These are phyloP conservation scores for Anastrepha obliqua DNA, from an alignment of 1,140 invertebrate genomes.

Conservation along the genomic window DNA sequence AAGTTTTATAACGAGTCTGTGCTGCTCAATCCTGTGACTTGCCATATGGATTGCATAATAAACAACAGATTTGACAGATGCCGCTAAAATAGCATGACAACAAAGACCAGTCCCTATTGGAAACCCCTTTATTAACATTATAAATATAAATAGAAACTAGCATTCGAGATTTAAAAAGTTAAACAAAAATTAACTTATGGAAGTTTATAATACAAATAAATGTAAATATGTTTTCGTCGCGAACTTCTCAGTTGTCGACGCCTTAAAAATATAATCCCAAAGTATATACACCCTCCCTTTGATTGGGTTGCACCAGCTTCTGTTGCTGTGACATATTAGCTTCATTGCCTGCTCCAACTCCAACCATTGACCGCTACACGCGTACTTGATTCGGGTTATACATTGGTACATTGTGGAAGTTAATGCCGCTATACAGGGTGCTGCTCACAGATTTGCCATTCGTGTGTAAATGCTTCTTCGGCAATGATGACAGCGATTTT, in stretches of 20 bases:
- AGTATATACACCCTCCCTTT: constrained; percentile 46
- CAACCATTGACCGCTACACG: constrained; percentile 60
- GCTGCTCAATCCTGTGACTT: too few species aligned
- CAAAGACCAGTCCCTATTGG: too few species aligned
- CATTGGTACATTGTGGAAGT: constrained; percentile 72
- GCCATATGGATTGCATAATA: too few species aligned
- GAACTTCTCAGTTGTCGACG: background rate
- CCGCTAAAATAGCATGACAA: too few species aligned
- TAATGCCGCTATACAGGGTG: constrained; percentile 71
- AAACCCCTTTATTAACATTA: too few species aligned
- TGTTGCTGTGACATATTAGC: background rate
- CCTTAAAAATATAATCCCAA: constrained; percentile 34
- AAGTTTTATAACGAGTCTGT: too few species aligned
- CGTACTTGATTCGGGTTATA: constrained; percentile 68
- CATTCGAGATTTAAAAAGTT: constrained; percentile 56
- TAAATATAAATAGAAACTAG: constrained; percentile 32
- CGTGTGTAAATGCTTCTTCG: constrained; percentile 69
- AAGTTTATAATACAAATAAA: background rate
- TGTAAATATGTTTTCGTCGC: background rate
- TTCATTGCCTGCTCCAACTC: background rate
- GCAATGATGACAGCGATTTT: constrained; percentile 59
- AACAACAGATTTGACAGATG: too few species aligned
- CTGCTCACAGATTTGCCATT: constrained; percentile 64
- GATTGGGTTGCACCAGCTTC: background rate
- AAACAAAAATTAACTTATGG: background rate